A percentile compares a stretch with the other conserved stretches of the same genome.
These are phyloP conservation scores for Pseudoips prasinana DNA, from an alignment of 2,888 invertebrate species.

Conservation along the genomic window DNA sequence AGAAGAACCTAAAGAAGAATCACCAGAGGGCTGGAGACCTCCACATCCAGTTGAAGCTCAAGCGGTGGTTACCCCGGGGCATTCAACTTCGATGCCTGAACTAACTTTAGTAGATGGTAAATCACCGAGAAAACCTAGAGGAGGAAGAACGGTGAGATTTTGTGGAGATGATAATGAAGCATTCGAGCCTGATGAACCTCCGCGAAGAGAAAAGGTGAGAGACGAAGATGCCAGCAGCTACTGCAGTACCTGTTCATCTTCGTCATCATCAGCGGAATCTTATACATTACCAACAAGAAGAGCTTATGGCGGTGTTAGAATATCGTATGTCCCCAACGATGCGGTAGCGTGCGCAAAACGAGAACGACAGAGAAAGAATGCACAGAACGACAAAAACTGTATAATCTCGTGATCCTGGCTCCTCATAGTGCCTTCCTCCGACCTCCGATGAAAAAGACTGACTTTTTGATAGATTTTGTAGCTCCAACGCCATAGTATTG, in stretches of 20 bases:
- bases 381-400: constrained; percentile 90
- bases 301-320: constrained; percentile 93
- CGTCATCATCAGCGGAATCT: constrained; percentile 93
- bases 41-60: constrained; percentile 77
- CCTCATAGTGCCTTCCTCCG: constrained; percentile 47
- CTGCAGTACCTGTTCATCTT: constrained; percentile 95
- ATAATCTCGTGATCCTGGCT: constrained; percentile 89
- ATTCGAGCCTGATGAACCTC: constrained; percentile 70
- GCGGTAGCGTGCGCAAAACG: constrained; percentile 91
- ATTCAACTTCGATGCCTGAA: constrained; percentile 76
- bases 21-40: constrained; percentile 78
- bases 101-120: constrained; percentile 75
- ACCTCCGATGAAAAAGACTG: constrained; percentile 79
- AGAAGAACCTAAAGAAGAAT: constrained; percentile 51
- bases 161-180: constrained; percentile 74
- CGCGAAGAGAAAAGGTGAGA: constrained; percentile 51
- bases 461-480: constrained; percentile 66
- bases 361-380: constrained; percentile 82
- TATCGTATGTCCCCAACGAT: constrained; percentile 96
- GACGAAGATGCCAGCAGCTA: constrained; percentile 88
- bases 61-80: constrained; percentile 76
- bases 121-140: constrained; percentile 54
- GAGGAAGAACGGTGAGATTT: constrained; percentile 70
- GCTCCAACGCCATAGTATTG: constrained; percentile 71
- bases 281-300: constrained; percentile 92